Evolutionary conservation across 2,797 vertebrate genomes (phyloP).

Genomic region (Diglossa cyanea): DNA sequence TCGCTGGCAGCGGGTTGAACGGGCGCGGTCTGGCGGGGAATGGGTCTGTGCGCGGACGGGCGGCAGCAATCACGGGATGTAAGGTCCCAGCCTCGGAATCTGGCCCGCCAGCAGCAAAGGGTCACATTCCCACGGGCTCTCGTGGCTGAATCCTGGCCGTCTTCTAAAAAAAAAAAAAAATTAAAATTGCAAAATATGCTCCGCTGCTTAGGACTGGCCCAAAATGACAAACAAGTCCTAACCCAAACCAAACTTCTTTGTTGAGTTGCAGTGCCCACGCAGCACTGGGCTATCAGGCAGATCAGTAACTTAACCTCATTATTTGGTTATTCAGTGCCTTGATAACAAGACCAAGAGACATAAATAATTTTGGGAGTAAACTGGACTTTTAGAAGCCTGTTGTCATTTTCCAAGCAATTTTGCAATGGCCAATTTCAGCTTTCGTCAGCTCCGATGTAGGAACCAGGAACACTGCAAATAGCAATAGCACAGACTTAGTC

Average conservation of each 20-base stretch:
- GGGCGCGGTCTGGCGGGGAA: not conserved
- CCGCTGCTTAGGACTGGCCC: not conserved
- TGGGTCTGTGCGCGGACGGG: not conserved
- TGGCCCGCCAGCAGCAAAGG: accelerated
- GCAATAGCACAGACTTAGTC: not conserved
- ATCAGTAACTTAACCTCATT: not conserved
- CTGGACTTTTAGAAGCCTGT: not conserved
- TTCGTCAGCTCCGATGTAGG: not conserved
- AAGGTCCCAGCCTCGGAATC: not conserved
- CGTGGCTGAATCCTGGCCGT: not conserved
- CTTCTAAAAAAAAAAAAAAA: not conserved
- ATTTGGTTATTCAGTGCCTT: not conserved
- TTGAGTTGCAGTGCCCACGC: not conserved
- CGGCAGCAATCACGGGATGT: not conserved
- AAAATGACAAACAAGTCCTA: not conserved
- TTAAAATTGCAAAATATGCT: accelerated
- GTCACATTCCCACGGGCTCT: not conserved
- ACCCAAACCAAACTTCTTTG: not conserved
- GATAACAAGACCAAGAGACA: not conserved
- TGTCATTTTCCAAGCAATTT: not conserved
- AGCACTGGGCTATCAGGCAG: not conserved
- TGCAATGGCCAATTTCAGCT: not conserved
- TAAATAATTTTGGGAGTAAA: not conserved
- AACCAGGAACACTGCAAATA: not conserved
- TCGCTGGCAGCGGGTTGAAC: accelerated